Percentiles rank a stretch among this genome's conserved stretches.
phyloP scores from a whole-genome alignment of 2,113 vertebrate species.

The Indicator indicator region DNA sequence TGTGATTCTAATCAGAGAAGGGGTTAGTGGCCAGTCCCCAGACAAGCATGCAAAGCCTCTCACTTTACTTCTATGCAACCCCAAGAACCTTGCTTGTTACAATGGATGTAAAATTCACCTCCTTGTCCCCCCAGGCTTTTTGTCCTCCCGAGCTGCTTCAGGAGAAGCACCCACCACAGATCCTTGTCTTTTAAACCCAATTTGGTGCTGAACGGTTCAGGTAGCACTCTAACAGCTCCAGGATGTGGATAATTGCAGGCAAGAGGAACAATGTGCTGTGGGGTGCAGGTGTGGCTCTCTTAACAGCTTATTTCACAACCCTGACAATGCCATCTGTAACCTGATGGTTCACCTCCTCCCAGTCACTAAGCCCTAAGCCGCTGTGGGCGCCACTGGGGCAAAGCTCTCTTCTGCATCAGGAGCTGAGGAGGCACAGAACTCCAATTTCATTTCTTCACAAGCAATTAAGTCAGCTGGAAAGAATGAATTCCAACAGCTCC shows the following conservation, averaged over 20 bases:
- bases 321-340: not conserved
- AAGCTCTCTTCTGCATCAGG: not conserved
- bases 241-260: not conserved
- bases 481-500: not conserved
- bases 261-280: slow-evolving; percentile 12
- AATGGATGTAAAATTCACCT: not conserved
- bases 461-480: not conserved
- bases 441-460: not conserved
- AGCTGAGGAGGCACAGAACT: not conserved
- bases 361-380: not conserved
- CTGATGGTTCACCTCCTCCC: not conserved
- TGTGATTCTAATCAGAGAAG: not conserved
- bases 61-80: not conserved
- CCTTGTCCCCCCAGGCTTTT: not conserved
- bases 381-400: not conserved
- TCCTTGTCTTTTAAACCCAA: not conserved
- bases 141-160: not conserved
- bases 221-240: slow-evolving; percentile 17
- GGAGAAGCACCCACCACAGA: not conserved
- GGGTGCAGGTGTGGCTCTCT: not conserved
- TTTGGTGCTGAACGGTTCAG: not conserved
- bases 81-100: not conserved
- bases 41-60: not conserved
- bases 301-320: not conserved
- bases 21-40: not conserved